Conservation (phyloP, 2,113 vertebrate species). For the Siniperca chuatsi region DNA sequence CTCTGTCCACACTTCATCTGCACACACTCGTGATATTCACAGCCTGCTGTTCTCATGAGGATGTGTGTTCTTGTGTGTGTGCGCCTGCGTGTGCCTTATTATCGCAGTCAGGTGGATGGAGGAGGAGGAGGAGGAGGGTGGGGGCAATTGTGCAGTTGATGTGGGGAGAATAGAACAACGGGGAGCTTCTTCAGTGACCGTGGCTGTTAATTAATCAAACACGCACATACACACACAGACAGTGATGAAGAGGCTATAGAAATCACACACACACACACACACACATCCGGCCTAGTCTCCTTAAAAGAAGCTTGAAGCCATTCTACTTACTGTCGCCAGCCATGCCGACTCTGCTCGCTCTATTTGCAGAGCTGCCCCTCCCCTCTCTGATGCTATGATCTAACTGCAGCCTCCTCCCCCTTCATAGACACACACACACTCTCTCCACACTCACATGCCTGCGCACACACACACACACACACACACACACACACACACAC, state of each 20-base stretch:
- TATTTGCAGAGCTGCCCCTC: slow-evolving; percentile 78
- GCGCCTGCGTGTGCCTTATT: slow-evolving; percentile 39
- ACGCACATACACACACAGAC: slow-evolving; percentile 26
- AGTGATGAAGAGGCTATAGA: slow-evolving; percentile 48
- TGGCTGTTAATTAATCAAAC: slow-evolving; percentile 76
- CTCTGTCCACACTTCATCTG: slow-evolving; percentile 31
- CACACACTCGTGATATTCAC: slow-evolving; percentile 28
- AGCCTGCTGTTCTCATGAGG: slow-evolving; percentile 39
- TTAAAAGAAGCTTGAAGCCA: slow-evolving; percentile 65
- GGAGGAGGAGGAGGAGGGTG: slow-evolving; percentile 33
- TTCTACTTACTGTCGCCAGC: slow-evolving; percentile 61
- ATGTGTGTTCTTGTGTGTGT: not conserved
- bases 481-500: slow-evolving; percentile 39
- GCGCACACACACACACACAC: not conserved
- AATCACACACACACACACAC: slow-evolving; percentile 28
- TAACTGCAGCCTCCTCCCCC: slow-evolving; percentile 78
- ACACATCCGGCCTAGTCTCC: slow-evolving; percentile 16
- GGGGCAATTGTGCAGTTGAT: slow-evolving; percentile 58
- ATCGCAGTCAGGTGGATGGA: slow-evolving; percentile 64
- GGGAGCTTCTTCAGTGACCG: slow-evolving; percentile 58
- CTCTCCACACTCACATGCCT: slow-evolving; percentile 57
- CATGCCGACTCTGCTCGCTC: slow-evolving; percentile 69
- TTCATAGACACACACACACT: slow-evolving; percentile 57
- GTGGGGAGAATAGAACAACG: slow-evolving; percentile 69
- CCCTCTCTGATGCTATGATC: slow-evolving; percentile 78